Base-by-base conservation (phyloP, 2,113 vertebrate species). In the Ibidorhyncha struthersii region DNA sequence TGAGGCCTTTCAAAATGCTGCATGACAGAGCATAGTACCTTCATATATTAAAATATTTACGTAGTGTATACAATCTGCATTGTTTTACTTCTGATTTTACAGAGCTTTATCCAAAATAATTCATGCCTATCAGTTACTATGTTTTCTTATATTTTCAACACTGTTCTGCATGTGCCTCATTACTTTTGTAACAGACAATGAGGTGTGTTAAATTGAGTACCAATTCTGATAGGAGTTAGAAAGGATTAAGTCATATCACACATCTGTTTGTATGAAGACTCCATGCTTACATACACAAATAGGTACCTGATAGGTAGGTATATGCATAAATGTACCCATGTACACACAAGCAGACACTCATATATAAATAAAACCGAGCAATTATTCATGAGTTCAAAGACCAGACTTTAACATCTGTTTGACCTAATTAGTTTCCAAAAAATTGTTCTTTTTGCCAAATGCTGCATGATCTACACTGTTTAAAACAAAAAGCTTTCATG, bases 301-400 rank as follows among this genome's bases (percentile, higher is more conserved):
- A 93, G 8, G 8, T 23, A 82, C 19, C 4, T 4, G 41, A 23
- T 10, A 62, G 13, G 26, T 47, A 77, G 6, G 14, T 49, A 50
- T 47, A 74, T 30, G n/a, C 20, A 77, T 36, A 65, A 34, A 23
- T 1, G 4, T 23, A 55, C 34, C 61, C 13, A 49, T 17, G 11
- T n/a, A 56, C 12, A 22, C 38, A 89, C 11, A 80, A 40, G 45
- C 8, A 82, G n/a, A 59, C 27, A 81, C n/a, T 61, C 11, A 18
- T 1, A 41, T 6, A 41, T 10, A 62, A 49, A 50, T 23, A 73
- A 86, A 88, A 16, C 4, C 0, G 0, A 63, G 26, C 6, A 41
- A 65, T 43, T 77, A 55, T 8, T 72, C 73, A 27, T 5, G 13
- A 53, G 12, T 76, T 86, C 8, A 59, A 71, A 71, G 22, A 71